Conservation (phyloP, 2,113 vertebrate genomes). For the Bothrops jararaca region DNA sequence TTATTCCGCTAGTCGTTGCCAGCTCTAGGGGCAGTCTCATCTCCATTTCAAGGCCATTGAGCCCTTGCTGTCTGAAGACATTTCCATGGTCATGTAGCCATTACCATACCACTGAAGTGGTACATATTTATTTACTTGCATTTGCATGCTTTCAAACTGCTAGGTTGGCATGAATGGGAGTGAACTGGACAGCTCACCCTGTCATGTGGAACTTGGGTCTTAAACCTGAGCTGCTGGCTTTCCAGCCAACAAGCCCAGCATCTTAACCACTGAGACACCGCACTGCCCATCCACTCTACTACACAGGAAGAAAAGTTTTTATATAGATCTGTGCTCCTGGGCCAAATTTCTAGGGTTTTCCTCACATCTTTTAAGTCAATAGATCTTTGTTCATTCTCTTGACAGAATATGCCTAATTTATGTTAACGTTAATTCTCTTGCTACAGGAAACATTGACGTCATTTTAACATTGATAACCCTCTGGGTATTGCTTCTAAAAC, state of each 20-base stretch:
- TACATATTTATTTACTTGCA: background rate
- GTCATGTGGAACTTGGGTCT: background rate
- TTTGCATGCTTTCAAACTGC: background rate
- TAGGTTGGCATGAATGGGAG: background rate
- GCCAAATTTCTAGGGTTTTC: background rate
- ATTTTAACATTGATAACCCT: background rate
- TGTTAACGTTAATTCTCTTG: background rate
- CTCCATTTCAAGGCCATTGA: too few relatives aligned
- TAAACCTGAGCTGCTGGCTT: background rate
- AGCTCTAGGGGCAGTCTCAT: too few relatives aligned
- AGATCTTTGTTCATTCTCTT: background rate
- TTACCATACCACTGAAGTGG: background rate
- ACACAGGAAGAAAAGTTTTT: background rate
- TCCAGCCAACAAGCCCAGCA: background rate
- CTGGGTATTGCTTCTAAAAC: background rate
- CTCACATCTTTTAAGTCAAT: background rate
- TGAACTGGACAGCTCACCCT: background rate
- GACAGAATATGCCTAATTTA: background rate
- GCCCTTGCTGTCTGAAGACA: too few relatives aligned
- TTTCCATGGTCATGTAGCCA: too few relatives aligned
- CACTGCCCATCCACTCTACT: background rate
- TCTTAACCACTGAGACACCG: background rate
- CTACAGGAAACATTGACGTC: background rate
- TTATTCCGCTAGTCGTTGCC: background rate
- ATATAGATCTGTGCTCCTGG: background rate